Percentiles rank a stretch among this genome's conserved stretches.
phyloP scores from a whole-genome alignment of 2,113 vertebrate species.

The Pseudorhombus dupliciocellatus region DNA sequence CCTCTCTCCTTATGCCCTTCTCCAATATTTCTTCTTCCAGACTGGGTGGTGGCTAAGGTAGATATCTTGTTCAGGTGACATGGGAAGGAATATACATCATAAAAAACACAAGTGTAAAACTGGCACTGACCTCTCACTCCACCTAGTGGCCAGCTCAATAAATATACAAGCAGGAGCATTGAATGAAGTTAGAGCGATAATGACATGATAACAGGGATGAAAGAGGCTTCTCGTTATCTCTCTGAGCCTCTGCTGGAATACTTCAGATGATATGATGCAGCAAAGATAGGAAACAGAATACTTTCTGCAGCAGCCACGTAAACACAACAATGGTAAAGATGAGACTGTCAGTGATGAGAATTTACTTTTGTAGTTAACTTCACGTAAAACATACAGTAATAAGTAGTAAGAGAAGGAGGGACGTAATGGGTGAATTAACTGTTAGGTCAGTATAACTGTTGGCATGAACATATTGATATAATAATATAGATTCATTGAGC shows the following conservation, averaged over 20 bases:
- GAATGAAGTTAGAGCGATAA: constrained; percentile 14
- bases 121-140: constrained; percentile 74
- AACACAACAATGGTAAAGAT: background rate
- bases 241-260: background rate
- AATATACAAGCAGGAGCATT: constrained; percentile 1
- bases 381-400: background rate
- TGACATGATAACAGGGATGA: background rate
- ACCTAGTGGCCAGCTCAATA: constrained; percentile 73
- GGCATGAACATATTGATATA: background rate
- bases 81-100: background rate
- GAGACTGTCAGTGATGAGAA: background rate
- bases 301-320: constrained; percentile 1
- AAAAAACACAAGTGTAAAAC: constrained; percentile 16
- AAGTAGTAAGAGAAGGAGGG: background rate
- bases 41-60: background rate
- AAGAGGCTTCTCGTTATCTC: constrained; percentile 1
- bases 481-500: background rate
- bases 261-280: background rate
- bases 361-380: background rate
- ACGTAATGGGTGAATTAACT: background rate
- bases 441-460: background rate
- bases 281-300: background rate
- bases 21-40: background rate
- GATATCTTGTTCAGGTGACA: constrained; percentile 9
- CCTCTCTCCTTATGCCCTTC: background rate